Percentiles rank a stretch among this genome's conserved stretches.
Conservation (phyloP, 2,797 vertebrate species). For the Eremophila alpestris region DNA sequence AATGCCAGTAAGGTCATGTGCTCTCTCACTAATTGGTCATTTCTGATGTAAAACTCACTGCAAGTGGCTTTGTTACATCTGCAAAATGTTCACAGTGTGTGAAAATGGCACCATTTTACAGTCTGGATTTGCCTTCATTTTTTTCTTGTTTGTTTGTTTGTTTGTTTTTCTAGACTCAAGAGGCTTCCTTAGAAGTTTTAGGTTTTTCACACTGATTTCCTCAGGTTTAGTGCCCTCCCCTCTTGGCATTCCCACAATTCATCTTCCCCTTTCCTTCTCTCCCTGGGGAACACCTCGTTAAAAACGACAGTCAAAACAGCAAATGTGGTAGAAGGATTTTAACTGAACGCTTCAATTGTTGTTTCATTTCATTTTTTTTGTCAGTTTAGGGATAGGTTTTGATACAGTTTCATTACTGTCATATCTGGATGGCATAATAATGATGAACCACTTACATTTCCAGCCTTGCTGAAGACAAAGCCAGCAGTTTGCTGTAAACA, state of each 20-base stretch:
- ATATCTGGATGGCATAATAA: not conserved
- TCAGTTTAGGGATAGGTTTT: not conserved
- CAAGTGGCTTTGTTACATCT: not conserved
- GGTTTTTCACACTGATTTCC: not conserved
- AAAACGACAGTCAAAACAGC: not conserved
- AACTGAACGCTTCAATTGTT: not conserved
- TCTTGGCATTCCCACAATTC: not conserved
- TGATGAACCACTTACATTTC: not conserved
- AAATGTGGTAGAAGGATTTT: not conserved
- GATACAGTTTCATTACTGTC: not conserved
- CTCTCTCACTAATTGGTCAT: not conserved
- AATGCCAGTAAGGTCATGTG: not conserved
- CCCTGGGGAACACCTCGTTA: not conserved
- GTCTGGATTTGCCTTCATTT: not conserved
- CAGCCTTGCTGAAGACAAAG: not conserved
- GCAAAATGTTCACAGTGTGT: fast-evolving
- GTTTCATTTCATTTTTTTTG: not conserved
- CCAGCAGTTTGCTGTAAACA: not conserved
- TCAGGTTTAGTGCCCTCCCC: not conserved
- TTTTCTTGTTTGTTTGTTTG: not conserved
- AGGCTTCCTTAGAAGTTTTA: not conserved
- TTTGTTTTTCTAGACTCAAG: not conserved
- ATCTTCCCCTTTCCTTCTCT: not conserved
- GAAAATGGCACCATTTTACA: not conserved
- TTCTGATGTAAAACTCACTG: fast-evolving